phyloP scores from a whole-genome alignment of 2,797 vertebrate species.

The Kryptopterus vitreolus region DNA sequence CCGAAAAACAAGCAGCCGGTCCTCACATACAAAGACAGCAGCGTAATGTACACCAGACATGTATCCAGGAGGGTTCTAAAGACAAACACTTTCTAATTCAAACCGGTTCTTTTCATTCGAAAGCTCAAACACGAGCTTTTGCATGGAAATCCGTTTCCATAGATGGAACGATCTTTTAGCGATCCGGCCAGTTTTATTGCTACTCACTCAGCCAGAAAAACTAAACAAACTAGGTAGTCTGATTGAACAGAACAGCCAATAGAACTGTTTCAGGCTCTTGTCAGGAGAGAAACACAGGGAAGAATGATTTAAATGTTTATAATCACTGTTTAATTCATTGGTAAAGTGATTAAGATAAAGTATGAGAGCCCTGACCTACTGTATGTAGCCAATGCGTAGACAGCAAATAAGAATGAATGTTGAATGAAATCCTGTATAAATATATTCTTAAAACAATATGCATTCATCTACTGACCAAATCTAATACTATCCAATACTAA shows the following conservation, averaged over 20 bases:
- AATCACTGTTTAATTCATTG: slow-evolving; percentile 6
- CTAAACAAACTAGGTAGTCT: neutral
- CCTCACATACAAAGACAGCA: slow-evolving; percentile 33
- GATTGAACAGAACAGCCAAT: slow-evolving; percentile 7
- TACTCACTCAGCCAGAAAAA: slow-evolving; percentile 9
- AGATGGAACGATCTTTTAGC: neutral
- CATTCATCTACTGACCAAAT: neutral
- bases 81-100: slow-evolving; percentile 39
- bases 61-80: slow-evolving; percentile 21
- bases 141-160: slow-evolving; percentile 5
- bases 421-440: neutral
- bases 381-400: slow-evolving; percentile 6
- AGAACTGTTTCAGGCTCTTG: slow-evolving; percentile 19
- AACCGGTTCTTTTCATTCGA: slow-evolving; percentile 36
- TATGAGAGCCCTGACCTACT: neutral
- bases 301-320: slow-evolving; percentile 3
- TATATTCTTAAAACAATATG: neutral
- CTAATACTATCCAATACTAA: slow-evolving; percentile 5
- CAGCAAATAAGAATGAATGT: slow-evolving; percentile 1
- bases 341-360: slow-evolving; percentile 13
- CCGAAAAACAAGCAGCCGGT: slow-evolving; percentile 38
- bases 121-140: slow-evolving; percentile 35
- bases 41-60: slow-evolving; percentile 20
- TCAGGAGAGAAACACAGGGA: neutral
- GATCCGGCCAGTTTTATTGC: neutral